These are phyloP conservation scores for Aporrectodea caliginosa DNA, from an alignment of 1,140 invertebrate species.

Conservation along the genomic window DNA sequence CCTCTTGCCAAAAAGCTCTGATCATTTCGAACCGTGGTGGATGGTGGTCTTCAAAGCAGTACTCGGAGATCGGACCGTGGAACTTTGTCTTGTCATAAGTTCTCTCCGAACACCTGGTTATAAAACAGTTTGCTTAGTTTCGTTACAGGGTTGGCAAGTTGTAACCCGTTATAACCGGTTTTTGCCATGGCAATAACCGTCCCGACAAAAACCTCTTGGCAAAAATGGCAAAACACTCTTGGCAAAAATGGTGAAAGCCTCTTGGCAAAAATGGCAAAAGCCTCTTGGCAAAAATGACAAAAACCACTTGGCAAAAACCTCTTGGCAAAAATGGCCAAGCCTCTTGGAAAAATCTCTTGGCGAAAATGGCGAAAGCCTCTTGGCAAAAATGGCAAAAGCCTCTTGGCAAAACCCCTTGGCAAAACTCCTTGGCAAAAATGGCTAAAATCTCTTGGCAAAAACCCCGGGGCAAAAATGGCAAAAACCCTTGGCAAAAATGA, in stretches of 20 bases:
- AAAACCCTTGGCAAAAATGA: no score
- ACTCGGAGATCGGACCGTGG: slow-evolving; percentile 76
- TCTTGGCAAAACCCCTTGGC: no score
- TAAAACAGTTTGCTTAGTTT: no score
- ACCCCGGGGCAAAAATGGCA: no score
- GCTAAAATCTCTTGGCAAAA: no score
- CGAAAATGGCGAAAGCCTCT: no score
- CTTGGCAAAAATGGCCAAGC: no score
- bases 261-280: slow-evolving; percentile 70
- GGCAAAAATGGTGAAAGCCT: slow-evolving; percentile 71
- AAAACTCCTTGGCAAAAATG: no score
- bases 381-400: background rate
- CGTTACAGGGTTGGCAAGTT: no score
- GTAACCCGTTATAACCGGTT: no score
- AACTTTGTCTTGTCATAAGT: slow-evolving; percentile 85
- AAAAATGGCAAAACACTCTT: background rate
- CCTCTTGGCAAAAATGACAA: no score
- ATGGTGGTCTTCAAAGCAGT: slow-evolving; percentile 94
- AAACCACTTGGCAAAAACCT: background rate
- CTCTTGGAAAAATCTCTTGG: no score
- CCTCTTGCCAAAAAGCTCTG: slow-evolving; percentile 83
- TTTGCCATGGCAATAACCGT: background rate
- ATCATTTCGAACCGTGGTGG: slow-evolving; percentile 86
- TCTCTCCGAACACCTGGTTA: slow-evolving; percentile 74
- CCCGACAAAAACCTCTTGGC: background rate